Conservation (phyloP, 2,113 vertebrate species). For the Emydura subglobosa region DNA sequence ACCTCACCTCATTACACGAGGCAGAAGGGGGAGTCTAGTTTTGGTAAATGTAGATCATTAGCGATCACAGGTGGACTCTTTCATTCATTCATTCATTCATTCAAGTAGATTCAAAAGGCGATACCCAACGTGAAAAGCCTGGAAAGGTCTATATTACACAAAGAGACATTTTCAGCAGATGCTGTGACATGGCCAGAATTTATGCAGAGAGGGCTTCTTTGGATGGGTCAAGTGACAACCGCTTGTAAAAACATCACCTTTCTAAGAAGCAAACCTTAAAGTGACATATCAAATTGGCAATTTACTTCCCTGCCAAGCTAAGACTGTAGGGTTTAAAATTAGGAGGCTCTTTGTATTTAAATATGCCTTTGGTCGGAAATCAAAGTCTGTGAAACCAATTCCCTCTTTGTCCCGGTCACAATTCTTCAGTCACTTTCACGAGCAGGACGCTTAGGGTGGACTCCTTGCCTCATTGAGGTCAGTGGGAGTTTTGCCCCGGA, state of each 20-base stretch:
- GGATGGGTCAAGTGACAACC: background rate
- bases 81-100: background rate
- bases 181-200: background rate
- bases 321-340: background rate
- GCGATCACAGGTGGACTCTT: background rate
- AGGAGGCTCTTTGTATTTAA: background rate
- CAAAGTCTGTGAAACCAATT: background rate
- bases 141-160: background rate
- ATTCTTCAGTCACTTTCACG: background rate
- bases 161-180: background rate
- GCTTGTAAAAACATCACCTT: background rate
- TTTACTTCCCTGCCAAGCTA: background rate
- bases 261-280: background rate
- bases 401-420: background rate
- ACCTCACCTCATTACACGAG: conserved; percentile 5
- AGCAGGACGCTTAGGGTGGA: background rate
- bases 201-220: background rate
- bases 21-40: conserved; percentile 18
- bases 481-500: background rate
- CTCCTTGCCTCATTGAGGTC: background rate
- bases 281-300: background rate
- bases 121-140: background rate
- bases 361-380: background rate
- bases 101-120: background rate
- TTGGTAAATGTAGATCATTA: background rate